These are phyloP conservation scores for Semaprochilodus insignis DNA, from an alignment of 2,797 vertebrate genomes.

Conservation along the genomic window DNA sequence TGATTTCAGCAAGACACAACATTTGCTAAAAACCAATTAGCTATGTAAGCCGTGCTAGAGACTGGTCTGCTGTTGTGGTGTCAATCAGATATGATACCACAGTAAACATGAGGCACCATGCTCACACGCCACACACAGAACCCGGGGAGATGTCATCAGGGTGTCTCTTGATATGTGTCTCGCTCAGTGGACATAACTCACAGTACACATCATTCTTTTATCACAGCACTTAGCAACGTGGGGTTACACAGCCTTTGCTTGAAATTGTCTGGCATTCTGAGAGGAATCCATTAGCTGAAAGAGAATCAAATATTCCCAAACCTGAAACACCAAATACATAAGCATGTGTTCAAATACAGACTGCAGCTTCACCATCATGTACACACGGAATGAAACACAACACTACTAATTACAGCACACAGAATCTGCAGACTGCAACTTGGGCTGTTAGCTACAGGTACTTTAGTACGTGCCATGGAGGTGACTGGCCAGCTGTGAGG, in stretches of 20 bases:
- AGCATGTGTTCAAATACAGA: neutral
- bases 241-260: no score
- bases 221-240: no score
- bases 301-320: constrained; percentile 64
- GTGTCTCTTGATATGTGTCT: no score
- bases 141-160: no score
- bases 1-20: no score
- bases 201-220: no score
- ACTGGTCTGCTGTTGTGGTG: neutral
- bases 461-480: neutral
- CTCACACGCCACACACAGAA: constrained; percentile 49
- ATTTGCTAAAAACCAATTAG: no score
- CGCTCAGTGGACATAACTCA: no score
- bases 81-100: constrained; percentile 15
- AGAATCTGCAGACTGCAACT: neutral
- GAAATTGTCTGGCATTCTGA: no score
- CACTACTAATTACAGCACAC: neutral
- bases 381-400: neutral
- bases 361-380: neutral
- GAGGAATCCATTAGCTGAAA: constrained; percentile 36
- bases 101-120: constrained; percentile 20
- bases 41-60: neutral
- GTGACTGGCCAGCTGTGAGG: constrained; percentile 46
- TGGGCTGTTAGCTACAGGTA: constrained; percentile 61
- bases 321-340: constrained; percentile 14